Evolutionary conservation across 2,113 vertebrate species (phyloP).

Genomic region (Conger conger): DNA sequence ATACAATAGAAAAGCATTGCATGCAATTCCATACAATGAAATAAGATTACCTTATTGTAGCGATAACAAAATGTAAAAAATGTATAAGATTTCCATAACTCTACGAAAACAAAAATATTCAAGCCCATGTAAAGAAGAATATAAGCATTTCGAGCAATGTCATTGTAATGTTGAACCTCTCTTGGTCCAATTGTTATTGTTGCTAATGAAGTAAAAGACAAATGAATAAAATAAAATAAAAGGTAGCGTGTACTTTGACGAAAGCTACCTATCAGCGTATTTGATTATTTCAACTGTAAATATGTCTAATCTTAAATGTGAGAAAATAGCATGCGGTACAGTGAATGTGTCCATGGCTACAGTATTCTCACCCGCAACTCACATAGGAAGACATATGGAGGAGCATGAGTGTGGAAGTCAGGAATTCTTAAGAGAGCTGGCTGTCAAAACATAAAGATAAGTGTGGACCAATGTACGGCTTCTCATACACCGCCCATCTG

Average conservation of each 20-base stretch:
- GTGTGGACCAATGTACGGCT: constrained; percentile 28
- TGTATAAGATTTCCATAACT: too few species aligned
- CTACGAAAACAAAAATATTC: too few species aligned
- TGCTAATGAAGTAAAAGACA: background rate
- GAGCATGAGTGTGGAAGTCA: constrained; percentile 14
- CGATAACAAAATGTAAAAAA: too few species aligned
- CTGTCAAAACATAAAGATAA: constrained; percentile 30
- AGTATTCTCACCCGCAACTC: background rate
- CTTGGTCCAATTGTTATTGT: too few species aligned
- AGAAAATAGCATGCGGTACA: background rate
- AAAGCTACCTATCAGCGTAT: background rate
- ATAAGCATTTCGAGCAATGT: too few species aligned
- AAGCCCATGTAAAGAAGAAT: too few species aligned
- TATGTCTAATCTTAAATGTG: background rate
- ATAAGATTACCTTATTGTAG: too few species aligned
- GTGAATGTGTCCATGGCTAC: background rate
- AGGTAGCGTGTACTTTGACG: background rate
- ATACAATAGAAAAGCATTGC: too few species aligned
- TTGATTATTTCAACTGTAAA: background rate
- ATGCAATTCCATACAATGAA: too few species aligned
- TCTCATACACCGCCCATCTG: constrained; percentile 42
- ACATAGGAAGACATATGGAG: constrained; percentile 8
- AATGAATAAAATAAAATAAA: background rate
- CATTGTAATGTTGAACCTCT: too few species aligned
- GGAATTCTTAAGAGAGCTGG: constrained; percentile 5